Conservation (phyloP, 2,113 vertebrate genomes). For the Maccullochella peelii region DNA sequence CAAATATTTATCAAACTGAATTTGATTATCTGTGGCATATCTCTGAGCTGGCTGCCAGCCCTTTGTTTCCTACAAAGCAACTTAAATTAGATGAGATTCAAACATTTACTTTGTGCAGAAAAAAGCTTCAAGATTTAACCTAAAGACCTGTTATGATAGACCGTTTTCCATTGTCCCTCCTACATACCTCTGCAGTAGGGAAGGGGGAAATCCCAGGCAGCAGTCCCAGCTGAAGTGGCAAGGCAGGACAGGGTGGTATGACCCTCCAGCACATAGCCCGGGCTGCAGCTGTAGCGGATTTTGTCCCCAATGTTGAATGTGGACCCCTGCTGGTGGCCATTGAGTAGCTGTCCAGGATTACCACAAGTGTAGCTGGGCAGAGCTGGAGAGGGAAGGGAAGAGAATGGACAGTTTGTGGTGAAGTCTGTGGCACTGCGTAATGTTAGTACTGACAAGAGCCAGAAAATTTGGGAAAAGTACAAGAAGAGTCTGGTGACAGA, state of each 20-base stretch:
- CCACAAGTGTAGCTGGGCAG: conserved; percentile 97
- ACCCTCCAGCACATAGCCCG: conserved; percentile 94
- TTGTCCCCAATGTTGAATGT: conserved; percentile 97
- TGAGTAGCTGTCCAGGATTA: conserved; percentile 93
- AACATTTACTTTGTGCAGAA: background rate
- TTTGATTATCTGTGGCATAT: background rate
- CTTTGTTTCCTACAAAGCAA: background rate
- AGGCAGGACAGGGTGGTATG: conserved; percentile 95
- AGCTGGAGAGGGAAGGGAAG: conserved; percentile 80
- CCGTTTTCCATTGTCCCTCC: background rate
- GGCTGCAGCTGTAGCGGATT: conserved; percentile 96
- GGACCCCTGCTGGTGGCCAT: conserved; percentile 93
- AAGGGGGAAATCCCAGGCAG: conserved; percentile 97
- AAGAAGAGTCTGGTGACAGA: conserved; percentile 14
- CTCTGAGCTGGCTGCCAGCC: background rate
- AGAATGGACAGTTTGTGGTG: conserved; percentile 1
- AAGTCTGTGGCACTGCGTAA: conserved; percentile 20
- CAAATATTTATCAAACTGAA: background rate
- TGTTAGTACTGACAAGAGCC: conserved; percentile 7
- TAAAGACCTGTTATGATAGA: background rate
- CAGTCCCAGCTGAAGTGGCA: conserved; percentile 86
- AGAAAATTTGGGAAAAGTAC: conserved; percentile 1
- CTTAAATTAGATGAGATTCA: background rate
- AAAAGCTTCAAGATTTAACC: background rate
- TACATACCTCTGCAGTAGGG: conserved; percentile 95